A percentile compares a stretch with the other conserved stretches of the same genome.
phyloP scores from a whole-genome alignment of 2,797 vertebrate genomes.

The Dallia pectoralis region DNA sequence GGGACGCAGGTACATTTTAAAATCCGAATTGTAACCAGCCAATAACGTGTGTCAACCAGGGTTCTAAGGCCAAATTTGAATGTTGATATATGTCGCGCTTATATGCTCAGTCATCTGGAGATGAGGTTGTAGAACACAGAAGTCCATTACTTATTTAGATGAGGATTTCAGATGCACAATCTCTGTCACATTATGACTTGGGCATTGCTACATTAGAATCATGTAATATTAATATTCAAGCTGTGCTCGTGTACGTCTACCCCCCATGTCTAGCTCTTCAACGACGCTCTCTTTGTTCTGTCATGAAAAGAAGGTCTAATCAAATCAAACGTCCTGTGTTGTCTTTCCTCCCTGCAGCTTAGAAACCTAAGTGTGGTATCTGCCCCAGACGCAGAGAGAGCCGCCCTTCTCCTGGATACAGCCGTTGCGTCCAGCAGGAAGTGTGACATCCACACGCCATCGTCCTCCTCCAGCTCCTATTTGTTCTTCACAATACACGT shows the following conservation, averaged over 20 bases:
- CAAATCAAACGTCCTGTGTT: neutral
- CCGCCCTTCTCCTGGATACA: slow-evolving; percentile 90
- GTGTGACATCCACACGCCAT: slow-evolving; percentile 52
- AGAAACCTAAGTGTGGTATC: slow-evolving; percentile 92
- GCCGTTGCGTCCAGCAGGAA: slow-evolving; percentile 85
- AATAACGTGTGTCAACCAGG: too few species aligned
- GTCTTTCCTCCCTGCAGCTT: slow-evolving; percentile 71
- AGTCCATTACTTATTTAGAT: slow-evolving; percentile 10
- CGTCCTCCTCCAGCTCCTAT: slow-evolving; percentile 81
- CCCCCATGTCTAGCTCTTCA: neutral
- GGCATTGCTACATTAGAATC: slow-evolving; percentile 11
- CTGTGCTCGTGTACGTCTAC: neutral
- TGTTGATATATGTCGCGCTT: too few species aligned
- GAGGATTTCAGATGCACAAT: neutral
- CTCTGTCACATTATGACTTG: neutral
- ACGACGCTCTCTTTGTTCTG: neutral
- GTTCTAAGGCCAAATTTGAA: too few species aligned
- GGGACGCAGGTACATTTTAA: too few species aligned
- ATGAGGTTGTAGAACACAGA: neutral
- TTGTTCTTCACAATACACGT: slow-evolving; percentile 97
- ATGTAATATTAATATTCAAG: slow-evolving; percentile 13
- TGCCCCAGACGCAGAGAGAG: slow-evolving; percentile 89
- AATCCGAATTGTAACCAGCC: too few species aligned
- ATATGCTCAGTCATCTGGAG: too few species aligned
- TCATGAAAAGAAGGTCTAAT: neutral